Base-by-base conservation (phyloP, 2,888 invertebrate species). In the Netelia virgata region DNA sequence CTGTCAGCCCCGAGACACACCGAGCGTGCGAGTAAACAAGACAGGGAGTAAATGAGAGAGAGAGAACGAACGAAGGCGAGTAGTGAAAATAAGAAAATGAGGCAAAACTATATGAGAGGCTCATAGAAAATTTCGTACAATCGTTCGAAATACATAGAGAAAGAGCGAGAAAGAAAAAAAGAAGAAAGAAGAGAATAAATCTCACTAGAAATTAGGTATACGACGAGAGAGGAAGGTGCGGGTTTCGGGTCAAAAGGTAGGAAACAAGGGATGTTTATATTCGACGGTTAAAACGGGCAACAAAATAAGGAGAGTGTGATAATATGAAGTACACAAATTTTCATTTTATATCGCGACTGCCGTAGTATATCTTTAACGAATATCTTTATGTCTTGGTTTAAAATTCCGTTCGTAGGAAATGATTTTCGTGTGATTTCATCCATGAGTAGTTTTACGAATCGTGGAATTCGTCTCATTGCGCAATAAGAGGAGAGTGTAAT, bases 401-500 rank as follows among this genome's bases (percentile, higher is more conserved):
- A 10, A 14, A 14, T 78, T 78, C 5, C 2, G 68, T 59, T 59
- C 36, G 63, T 69, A 23, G n/a, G 1, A 47, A 47, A 47, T 1
- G 14, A 47, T 14, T 14, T 47, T 47, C 14, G 47, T 47, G 11
- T 47, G 47, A 47, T 47, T 47, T 10, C 47, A 47, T 47, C 28
- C 47, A 47, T 47, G 47, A 47, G 11, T 14, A 47, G 28, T 28
- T 63, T 20, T 70, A 47, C 64, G 43, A 64, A 63, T 68, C 73
- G 64, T 28, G 55, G 57, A 63, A 79, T 79, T 78, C 72, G 18
- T 69, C 68, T 69, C 68, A 74, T 83, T 83, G 73, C 78, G 78
- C 63, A 78, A 78, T 64, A 43, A 57, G 74, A 74, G n/a, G 73
- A 55, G n/a, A 28, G 36, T 73, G 73, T 47, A 20, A 73, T 28